Base-by-base conservation (phyloP, 2,113 vertebrate genomes). In the Cephalophus harveyi region DNA sequence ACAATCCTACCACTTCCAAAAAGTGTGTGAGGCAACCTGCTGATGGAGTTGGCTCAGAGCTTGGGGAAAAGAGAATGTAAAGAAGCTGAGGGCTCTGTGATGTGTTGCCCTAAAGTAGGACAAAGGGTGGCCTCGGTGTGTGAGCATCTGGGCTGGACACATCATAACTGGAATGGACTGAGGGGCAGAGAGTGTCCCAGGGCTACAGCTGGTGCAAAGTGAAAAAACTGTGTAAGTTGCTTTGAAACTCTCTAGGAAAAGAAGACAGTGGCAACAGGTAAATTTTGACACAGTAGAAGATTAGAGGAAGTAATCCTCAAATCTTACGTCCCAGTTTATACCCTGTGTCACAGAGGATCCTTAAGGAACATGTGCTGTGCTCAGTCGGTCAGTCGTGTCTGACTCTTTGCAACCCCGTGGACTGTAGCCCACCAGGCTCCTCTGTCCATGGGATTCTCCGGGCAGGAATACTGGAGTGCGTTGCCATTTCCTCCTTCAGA, bases 61-160 rank as follows among this genome's bases (percentile, higher is more conserved):
- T 92, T 40, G 88, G 81, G 36, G 43, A 36, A 64, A 94, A 74
- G 84, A 87, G n/a, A 71, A 59, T 5, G 7, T 30, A 5, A 36
- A 67, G 87, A 76, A 21, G 30, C 43, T 36, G 13, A 85, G 5
- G 57, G 23, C 36, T 74, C 0, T 17, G 10, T 64, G 64, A 23
- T 16, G 14, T 2, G 7, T 15, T 17, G 8, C 30, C 50, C 40
- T 64, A 14, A 23, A 89, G 28, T 87, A 54, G 86, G 84, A 30
- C 25, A 19, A 10, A 64, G 52, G 64, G 21, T 7, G 19, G 30
- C 21, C 17, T 76, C 13, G 0, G 23, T 2, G 0, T 0, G 1
- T 57, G 74, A 67, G 33, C 59, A 10, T 57, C 46, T 46, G 33
- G 27, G 33, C n/a, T 9, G 23, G 30, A 23, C 7, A 25, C 6